Conservation (phyloP, 1,140 invertebrate species). For the Drosophila saltans region DNA sequence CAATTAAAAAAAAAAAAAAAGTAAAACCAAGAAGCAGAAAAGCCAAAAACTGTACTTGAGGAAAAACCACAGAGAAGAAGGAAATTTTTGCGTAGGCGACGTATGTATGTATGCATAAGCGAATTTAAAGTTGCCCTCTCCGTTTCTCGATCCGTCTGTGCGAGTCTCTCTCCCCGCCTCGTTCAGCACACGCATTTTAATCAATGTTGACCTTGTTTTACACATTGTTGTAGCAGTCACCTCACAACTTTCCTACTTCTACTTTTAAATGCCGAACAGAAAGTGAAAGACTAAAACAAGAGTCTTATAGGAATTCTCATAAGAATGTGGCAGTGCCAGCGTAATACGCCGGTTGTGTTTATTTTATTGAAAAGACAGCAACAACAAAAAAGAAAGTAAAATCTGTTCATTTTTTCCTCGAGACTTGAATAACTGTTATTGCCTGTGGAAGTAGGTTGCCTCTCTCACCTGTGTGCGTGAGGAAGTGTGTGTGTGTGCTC, state of each 20-base stretch:
- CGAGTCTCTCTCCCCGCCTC: slow-evolving; percentile 3
- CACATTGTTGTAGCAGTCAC: slow-evolving; percentile 7
- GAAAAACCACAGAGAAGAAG: slow-evolving; percentile 29
- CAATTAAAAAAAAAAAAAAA: slow-evolving; percentile 38
- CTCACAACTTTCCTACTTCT: slow-evolving; percentile 27
- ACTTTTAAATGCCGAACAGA: slow-evolving; percentile 33
- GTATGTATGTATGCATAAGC: not conserved
- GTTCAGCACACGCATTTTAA: too few species aligned
- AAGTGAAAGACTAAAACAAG: slow-evolving; percentile 66
- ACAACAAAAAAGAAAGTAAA: slow-evolving; percentile 72
- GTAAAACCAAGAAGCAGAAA: slow-evolving; percentile 22
- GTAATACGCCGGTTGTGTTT: slow-evolving; percentile 52
- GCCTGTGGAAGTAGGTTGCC: slow-evolving; percentile 53
- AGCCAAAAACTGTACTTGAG: slow-evolving; percentile 54
- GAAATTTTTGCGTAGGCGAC: slow-evolving; percentile 29
- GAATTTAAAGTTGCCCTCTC: slow-evolving; percentile 7
- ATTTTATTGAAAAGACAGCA: slow-evolving; percentile 4
- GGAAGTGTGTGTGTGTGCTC: not conserved
- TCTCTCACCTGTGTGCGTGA: slow-evolving; percentile 4
- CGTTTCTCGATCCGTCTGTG: slow-evolving; percentile 17
- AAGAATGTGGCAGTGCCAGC: slow-evolving; percentile 66
- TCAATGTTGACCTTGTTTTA: slow-evolving; percentile 12
- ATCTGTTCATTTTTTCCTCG: slow-evolving; percentile 36
- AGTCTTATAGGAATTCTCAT: slow-evolving; percentile 78
- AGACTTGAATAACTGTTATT: slow-evolving; percentile 49